Evolutionary conservation across 2,888 invertebrate species (phyloP), one percentile per base, ranked within the genome.

Genomic region (Taphrorychus bicolor): DNA sequence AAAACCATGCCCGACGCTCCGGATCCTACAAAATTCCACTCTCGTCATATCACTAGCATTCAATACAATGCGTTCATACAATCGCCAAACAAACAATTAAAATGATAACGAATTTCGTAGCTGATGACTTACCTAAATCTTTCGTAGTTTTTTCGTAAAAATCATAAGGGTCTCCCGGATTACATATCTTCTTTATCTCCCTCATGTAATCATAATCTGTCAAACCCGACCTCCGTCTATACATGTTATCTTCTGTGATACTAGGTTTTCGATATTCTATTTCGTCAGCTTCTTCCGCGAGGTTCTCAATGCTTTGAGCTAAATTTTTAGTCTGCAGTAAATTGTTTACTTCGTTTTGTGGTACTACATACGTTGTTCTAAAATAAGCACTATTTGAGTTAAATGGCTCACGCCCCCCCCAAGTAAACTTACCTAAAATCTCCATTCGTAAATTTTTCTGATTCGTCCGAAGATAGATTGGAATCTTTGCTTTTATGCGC

Each of bases 1-100:
- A 93, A 95, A 19, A 97, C 97, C 71, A 91, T 92, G 57, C 97
- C 97, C 24, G 95, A 95, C 49, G 96, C 97, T 11, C 97, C 97
- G 22, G 93, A 91, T 58, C 97, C 96, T 70, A 22, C 0, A 66
- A 66, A 58, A 40, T 32, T 32, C 3, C 32, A 7, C 3, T 9
- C 32, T 51, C n/a, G 11, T 48, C 16, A 18, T 16, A 16, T 48
- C n/a, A 53, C 5, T 54, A 23, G 11, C 18, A 54, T n/a, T n/a
- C n/a, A n/a, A n/a, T n/a, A n/a, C n/a, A n/a, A n/a, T n/a, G n/a
- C n/a, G n/a, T n/a, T n/a, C n/a, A n/a, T n/a, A n/a, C n/a, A n/a
- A n/a, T n/a, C n/a, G n/a, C n/a, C n/a, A n/a, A n/a, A n/a, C n/a
- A n/a, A n/a, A n/a, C n/a, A n/a, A n/a, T n/a, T n/a, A n/a, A n/a